phyloP scores from a whole-genome alignment of 2,113 vertebrate genomes.

The Phaethornis superciliosus region DNA sequence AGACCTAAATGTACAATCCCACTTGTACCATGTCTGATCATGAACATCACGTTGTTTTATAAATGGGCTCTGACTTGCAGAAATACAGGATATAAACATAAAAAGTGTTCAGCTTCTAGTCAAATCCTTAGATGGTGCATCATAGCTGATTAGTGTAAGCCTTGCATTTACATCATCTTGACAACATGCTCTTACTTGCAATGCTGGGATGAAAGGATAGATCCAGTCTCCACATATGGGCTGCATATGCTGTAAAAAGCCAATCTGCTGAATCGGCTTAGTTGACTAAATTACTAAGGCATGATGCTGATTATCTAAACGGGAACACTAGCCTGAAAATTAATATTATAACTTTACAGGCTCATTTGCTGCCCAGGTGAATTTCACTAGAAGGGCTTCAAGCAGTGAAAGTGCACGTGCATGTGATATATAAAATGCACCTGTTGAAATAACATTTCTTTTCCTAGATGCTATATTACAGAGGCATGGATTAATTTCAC shows the following conservation, averaged over 20 bases:
- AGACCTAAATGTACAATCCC: not conserved
- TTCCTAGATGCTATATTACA: constrained; percentile 46
- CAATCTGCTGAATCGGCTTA: constrained; percentile 51
- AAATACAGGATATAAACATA: not conserved
- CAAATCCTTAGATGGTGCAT: not conserved
- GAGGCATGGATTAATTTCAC: constrained; percentile 36
- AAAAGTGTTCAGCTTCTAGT: not conserved
- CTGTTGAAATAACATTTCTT: constrained; percentile 62
- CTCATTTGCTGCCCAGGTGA: constrained; percentile 70
- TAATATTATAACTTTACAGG: constrained; percentile 63
- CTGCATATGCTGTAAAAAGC: constrained; percentile 49
- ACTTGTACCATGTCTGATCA: not conserved
- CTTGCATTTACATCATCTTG: constrained; percentile 7
- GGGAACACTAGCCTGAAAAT: constrained; percentile 39
- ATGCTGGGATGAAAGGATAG: not conserved
- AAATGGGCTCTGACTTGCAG: not conserved
- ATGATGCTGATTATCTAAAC: constrained; percentile 55
- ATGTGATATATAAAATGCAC: constrained; percentile 56
- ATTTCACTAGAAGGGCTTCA: constrained; percentile 54
- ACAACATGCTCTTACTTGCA: constrained; percentile 41
- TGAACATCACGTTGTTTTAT: not conserved
- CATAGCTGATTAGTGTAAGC: constrained; percentile 16
- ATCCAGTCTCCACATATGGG: constrained; percentile 57
- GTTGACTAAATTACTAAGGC: constrained; percentile 52
- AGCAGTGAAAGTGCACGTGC: constrained; percentile 63